phyloP scores from a whole-genome alignment of 2,113 vertebrate species.

The Oreochromis niloticus region DNA sequence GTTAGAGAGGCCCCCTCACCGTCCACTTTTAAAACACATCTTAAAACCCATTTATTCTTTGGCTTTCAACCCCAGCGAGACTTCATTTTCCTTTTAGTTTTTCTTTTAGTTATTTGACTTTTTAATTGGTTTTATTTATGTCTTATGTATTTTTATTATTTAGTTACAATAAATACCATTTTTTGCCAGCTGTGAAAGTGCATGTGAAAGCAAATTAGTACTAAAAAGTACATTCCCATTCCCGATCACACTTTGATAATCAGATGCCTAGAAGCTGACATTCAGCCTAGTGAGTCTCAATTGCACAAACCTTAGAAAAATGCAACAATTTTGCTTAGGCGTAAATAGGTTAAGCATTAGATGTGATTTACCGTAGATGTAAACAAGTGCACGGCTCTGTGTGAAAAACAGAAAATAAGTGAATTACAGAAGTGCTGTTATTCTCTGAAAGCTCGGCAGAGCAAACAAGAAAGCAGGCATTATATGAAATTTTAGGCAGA shows the following conservation, averaged over 20 bases:
- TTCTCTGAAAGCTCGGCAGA: not conserved
- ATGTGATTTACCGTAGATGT: not conserved
- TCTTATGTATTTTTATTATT: not conserved
- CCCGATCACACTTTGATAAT: not conserved
- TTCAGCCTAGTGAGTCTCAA: not conserved
- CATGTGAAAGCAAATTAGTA: not conserved
- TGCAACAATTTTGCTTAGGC: not conserved
- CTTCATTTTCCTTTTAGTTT: not conserved
- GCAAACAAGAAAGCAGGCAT: not conserved
- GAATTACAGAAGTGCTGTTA: not conserved
- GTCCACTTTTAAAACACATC: not conserved
- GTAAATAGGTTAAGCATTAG: not conserved
- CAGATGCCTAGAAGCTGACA: not conserved
- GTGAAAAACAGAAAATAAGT: not conserved
- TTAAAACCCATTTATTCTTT: not conserved
- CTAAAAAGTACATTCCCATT: not conserved
- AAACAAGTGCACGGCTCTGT: not conserved
- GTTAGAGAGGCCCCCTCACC: not conserved
- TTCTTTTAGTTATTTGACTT: not conserved
- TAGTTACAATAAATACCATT: not conserved
- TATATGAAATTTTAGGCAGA: conserved; percentile 10
- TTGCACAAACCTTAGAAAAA: not conserved
- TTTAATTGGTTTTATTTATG: not conserved
- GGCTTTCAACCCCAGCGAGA: not conserved
- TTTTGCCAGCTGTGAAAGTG: not conserved